phyloP scores from a whole-genome alignment of 2,888 invertebrate species.

The Drosophila mettleri region DNA sequence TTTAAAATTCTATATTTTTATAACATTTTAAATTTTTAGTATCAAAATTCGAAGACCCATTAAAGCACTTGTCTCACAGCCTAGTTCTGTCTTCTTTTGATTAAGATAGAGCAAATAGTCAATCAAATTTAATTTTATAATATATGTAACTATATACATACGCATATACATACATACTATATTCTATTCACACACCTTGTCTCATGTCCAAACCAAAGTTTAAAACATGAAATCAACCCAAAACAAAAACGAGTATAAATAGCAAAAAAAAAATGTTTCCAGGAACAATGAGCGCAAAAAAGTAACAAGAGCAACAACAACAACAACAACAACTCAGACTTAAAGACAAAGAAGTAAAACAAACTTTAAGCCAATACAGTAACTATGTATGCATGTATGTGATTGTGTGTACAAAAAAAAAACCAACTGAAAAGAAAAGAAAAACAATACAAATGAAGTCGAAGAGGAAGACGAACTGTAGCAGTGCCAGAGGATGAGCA shows the following conservation, averaged over 20 bases:
- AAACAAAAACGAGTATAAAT: slow-evolving; percentile 28
- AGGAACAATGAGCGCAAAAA: slow-evolving; percentile 63
- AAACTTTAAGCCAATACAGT: slow-evolving; percentile 76
- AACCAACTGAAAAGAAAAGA: slow-evolving; percentile 21
- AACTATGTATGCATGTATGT: slow-evolving; percentile 56
- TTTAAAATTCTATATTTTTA: not conserved
- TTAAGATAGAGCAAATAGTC: no score
- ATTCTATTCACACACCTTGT: not conserved
- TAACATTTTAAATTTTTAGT: not conserved
- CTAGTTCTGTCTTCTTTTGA: no score
- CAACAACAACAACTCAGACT: slow-evolving; percentile 38
- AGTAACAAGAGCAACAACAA: slow-evolving; percentile 13
- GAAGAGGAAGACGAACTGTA: slow-evolving; percentile 19
- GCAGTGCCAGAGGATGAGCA: slow-evolving; percentile 37
- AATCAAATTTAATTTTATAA: no score
- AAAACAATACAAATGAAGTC: slow-evolving; percentile 73
- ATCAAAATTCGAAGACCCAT: no score
- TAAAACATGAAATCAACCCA: slow-evolving; percentile 35
- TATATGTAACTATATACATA: not conserved
- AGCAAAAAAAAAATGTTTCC: slow-evolving; percentile 56
- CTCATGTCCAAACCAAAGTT: slow-evolving; percentile 16
- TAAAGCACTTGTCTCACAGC: no score
- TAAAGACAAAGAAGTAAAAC: slow-evolving; percentile 69
- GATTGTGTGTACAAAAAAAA: no score
- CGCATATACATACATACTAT: not conserved